phyloP scores from a whole-genome alignment of 2,797 vertebrate genomes.

The Rhynchotus rufescens region DNA sequence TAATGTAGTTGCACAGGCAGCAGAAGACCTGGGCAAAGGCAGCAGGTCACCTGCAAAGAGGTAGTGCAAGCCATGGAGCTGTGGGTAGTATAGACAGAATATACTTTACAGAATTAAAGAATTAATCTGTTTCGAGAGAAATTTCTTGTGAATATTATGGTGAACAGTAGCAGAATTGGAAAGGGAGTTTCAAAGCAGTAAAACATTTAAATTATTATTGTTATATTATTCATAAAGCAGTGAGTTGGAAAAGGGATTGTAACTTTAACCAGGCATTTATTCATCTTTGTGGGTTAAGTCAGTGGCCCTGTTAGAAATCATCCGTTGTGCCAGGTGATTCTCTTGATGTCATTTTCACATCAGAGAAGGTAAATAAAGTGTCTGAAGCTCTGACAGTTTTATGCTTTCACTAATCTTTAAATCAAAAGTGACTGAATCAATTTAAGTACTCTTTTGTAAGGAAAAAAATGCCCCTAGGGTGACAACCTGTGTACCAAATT shows the following conservation, averaged over 20 bases:
- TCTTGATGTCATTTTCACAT: constrained; percentile 27
- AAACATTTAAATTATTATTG: not conserved
- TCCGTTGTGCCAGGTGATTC: constrained; percentile 24
- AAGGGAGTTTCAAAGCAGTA: not conserved
- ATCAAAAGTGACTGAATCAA: constrained; percentile 70
- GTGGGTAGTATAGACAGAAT: rapidly evolving
- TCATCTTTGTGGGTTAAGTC: constrained; percentile 19
- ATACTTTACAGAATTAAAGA: not conserved
- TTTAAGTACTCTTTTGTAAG: constrained; percentile 66
- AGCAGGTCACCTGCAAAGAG: not conserved
- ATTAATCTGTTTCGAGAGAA: not conserved
- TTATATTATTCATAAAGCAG: not conserved
- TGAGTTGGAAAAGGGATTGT: not conserved
- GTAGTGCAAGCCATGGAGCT: not conserved
- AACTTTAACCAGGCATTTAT: constrained; percentile 5
- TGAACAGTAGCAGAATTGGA: not conserved
- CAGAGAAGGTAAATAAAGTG: constrained; percentile 58
- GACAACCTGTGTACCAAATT: constrained; percentile 53
- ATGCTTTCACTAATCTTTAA: constrained; percentile 72
- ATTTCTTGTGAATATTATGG: not conserved
- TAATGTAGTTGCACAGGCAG: not conserved
- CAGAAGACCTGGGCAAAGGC: not conserved
- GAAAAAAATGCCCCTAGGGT: constrained; percentile 28
- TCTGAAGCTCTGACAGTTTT: constrained; percentile 69
- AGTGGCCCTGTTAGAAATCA: constrained; percentile 45